Conservation (phyloP, 23 tunicate species). For the Clavelina lepadiformis region DNA sequence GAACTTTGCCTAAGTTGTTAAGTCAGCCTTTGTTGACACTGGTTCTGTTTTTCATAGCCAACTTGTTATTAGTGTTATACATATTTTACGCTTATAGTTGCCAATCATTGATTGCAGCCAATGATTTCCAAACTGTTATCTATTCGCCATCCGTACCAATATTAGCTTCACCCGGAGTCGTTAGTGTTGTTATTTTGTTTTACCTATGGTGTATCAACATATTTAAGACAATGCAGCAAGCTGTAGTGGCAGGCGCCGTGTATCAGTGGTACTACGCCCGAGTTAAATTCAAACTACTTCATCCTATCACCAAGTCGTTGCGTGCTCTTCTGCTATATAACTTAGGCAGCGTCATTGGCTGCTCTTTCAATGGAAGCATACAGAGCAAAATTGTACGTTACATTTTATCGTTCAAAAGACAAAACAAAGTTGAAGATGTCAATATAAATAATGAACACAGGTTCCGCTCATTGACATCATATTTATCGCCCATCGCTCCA, state of each 20-base stretch:
- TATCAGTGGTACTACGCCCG: conserved; percentile 63
- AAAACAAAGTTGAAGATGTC: conserved; percentile 1
- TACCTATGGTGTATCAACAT: conserved; percentile 38
- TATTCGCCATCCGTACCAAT: neutral
- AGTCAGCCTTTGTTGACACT: conserved; percentile 55
- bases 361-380: conserved; percentile 18
- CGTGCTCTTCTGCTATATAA: conserved; percentile 16
- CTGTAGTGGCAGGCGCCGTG: conserved; percentile 48
- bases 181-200: conserved; percentile 1
- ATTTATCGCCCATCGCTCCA: conserved; percentile 35
- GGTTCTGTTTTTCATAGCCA: neutral
- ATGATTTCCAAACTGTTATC: neutral
- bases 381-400: neutral
- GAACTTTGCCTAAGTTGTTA: conserved; percentile 38
- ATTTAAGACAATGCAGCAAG: conserved; percentile 26
- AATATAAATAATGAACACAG: neutral
- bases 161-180: neutral
- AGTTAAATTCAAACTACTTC: neutral
- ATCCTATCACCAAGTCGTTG: conserved; percentile 42
- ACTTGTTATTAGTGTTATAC: conserved; percentile 7
- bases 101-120: conserved; percentile 16
- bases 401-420: neutral
- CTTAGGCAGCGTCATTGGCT: conserved; percentile 53
- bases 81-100: conserved; percentile 22
- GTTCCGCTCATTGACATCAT: neutral